A percentile compares a stretch with the other conserved stretches of the same genome.
Evolutionary conservation across 2,113 vertebrate species (phyloP).

Genomic region (Rhynchomys soricoides): DNA sequence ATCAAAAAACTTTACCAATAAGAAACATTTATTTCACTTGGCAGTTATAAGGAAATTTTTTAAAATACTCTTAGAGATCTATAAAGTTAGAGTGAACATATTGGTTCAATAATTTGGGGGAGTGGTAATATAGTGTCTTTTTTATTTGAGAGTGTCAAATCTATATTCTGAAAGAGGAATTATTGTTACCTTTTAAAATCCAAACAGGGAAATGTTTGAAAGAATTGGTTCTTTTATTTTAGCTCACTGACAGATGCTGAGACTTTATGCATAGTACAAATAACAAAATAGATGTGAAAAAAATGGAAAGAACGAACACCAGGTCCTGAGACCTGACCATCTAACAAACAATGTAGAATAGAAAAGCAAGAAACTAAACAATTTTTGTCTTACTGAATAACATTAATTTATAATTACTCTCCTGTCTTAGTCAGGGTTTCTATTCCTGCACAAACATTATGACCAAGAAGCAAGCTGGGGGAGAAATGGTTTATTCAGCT

Average conservation of each 20-base stretch:
- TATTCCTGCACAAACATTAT: too few species aligned
- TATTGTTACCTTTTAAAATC: neutral
- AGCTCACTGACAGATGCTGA: neutral
- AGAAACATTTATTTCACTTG: neutral
- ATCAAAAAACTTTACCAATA: neutral
- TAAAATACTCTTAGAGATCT: neutral
- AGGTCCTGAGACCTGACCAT: neutral
- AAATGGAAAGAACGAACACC: neutral
- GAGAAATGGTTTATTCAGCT: too few species aligned
- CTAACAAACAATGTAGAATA: neutral
- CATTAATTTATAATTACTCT: neutral
- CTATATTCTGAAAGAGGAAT: neutral
- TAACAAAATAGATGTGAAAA: neutral
- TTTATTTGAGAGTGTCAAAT: neutral
- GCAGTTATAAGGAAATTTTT: neutral
- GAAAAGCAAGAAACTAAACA: neutral
- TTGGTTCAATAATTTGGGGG: neutral
- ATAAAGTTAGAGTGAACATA: neutral
- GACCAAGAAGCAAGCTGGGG: too few species aligned
- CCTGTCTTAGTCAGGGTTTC: too few species aligned
- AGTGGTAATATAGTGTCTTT: neutral
- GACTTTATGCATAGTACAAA: neutral
- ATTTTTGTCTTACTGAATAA: neutral
- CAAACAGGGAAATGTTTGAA: neutral
- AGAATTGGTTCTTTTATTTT: neutral